Evolutionary conservation across 2,888 invertebrate genomes (phyloP), one percentile per base, ranked within the genome.

Genomic region (Habroteleia sp.): DNA sequence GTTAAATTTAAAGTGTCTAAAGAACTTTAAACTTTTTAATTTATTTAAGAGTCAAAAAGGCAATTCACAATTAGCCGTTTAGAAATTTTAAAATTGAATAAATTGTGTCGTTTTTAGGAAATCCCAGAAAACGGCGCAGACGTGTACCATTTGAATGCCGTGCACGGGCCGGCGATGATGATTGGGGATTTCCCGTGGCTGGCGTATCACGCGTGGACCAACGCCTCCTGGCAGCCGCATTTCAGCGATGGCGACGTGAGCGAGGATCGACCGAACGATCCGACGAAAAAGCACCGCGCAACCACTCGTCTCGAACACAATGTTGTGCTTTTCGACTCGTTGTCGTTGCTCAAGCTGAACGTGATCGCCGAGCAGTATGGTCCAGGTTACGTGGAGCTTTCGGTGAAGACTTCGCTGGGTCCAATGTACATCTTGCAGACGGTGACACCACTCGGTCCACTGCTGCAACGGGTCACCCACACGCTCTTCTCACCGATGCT

Each of bases 111-210:
- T 4, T 8, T 5, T 11, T 33, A 95, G 94, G 96, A 97, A 81
- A 94, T 97, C 29, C 96, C 96, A 0, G 97, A 97, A 85, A 97
- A 97, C 81, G 97, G 96, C 0, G 95, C 96, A 0, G 97, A 97
- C 82, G 91, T 94, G 0, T 93, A 94, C 0, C 97, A 97, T 84
- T 90, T 97, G 13, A 91, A 91, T 52, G 93, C 94, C 0, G 92
- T 97, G 0, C 97, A 97, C 80, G 91, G 92, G 0, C 91, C 92
- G 0, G 86, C 89, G 0, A 86, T 92, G 60, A 16, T 85, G 1
- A 75, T 75, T 1, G 50, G 77, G 0, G 35, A 71, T 1, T 7
- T 80, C 0, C 79, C 85, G 0, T 76, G 78, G 33, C 29, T 86
- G 1, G 79, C 81, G 0, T 80, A 80, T 5, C 88, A 88, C 42